Conservation (phyloP, 2,888 invertebrate genomes). For the Timandra comae region DNA sequence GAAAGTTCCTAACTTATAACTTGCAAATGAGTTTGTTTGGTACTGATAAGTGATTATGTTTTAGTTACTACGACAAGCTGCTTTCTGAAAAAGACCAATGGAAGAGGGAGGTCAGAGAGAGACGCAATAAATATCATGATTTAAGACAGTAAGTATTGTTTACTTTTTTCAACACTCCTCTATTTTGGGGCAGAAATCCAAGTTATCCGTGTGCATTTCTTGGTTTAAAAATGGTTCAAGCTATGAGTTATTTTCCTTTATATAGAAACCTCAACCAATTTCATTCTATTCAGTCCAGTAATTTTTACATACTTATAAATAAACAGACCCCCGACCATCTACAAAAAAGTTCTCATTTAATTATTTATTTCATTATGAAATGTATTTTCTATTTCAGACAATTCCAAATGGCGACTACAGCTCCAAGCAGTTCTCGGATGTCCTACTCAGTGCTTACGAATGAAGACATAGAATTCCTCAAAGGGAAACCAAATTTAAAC, state of each 20-base stretch:
- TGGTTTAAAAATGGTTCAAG: too few relatives aligned
- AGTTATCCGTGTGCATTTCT: too few relatives aligned
- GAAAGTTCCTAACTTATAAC: too few relatives aligned
- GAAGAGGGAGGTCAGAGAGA: constrained; percentile 57
- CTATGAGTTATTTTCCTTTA: too few relatives aligned
- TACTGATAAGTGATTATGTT: constrained; percentile 28
- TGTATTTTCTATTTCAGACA: constrained; percentile 42
- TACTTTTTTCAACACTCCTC: too few relatives aligned
- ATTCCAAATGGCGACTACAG: constrained; percentile 47
- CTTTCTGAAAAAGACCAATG: constrained; percentile 58
- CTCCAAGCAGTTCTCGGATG: constrained; percentile 44
- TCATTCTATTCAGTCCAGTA: too few relatives aligned
- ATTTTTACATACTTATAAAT: constrained; percentile 4
- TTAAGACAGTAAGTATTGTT: constrained; percentile 51
- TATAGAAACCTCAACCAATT: too few relatives aligned
- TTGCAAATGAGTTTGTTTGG: too few relatives aligned
- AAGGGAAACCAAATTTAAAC: constrained; percentile 52
- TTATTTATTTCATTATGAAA: too few relatives aligned
- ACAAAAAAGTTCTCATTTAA: too few relatives aligned
- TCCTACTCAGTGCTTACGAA: constrained; percentile 53
- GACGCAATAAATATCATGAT: constrained; percentile 58
- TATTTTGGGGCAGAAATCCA: too few relatives aligned
- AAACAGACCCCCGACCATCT: too few relatives aligned
- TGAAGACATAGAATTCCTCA: constrained; percentile 64
- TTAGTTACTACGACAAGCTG: constrained; percentile 51